Evolutionary conservation across 2,888 invertebrate genomes (phyloP), one percentile per base, ranked within the genome.

Genomic region (Serrognathus titanus): DNA sequence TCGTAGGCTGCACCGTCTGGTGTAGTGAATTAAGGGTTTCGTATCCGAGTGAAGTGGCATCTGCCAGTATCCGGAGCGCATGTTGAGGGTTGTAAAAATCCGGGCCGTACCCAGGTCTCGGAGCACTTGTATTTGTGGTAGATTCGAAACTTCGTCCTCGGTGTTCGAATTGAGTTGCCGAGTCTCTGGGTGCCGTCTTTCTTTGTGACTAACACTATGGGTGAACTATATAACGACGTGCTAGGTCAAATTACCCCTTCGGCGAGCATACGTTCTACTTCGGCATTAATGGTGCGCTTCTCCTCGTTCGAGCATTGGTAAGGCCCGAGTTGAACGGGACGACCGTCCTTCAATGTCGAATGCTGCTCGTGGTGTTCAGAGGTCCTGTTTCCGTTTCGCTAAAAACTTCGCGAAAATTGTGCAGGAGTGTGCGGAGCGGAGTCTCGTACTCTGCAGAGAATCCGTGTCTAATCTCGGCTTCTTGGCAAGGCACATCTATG

Each of bases 1-100:
- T n/a, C n/a, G n/a, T n/a, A n/a, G n/a, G 59, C 60, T 0, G 66
- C 65, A 1, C 69, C 66, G 37, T 65, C 60, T 0, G 70, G 69
- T 0, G 69, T 65, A 7, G 63, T 31, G 46, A 71, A 71, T 71
- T 6, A 62, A 56, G 41, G 51, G 57, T 10, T 59, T 63, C 0
- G 63, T 58, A 2, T 54, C 41, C 2, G 49, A 52, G 2, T 59
- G 61, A 60, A 72, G 57, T 1, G 66, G 67, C 1, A 72, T 55
- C 37, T 71, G 71, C 71, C 71, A 73, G 40, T 70, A 74, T 3
- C 70, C 69, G 48, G 63, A 63, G 16, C 64, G 64, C 6, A 71
- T 51, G 10, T 74, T 71, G 2, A 72, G 48, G 6, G 68, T 67
- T 1, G 69, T 58, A 45, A 72, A 71, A 7, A 70, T 55, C 9